A percentile compares a stretch with the other conserved stretches of the same genome.
These are phyloP conservation scores for Ceratitis capitata DNA, from an alignment of 1,140 invertebrate genomes.

Conservation along the genomic window DNA sequence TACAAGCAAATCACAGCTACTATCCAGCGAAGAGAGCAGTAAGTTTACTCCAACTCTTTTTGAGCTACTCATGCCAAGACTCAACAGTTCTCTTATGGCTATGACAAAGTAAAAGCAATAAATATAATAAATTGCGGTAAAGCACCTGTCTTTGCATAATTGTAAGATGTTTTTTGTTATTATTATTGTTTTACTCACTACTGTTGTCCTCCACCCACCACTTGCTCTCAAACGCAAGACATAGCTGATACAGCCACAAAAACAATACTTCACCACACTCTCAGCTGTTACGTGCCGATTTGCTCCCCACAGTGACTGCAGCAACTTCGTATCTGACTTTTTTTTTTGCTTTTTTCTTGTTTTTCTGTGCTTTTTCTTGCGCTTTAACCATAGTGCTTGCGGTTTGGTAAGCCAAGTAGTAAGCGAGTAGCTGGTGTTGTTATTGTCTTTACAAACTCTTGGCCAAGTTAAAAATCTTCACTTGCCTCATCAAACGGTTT, in stretches of 20 bases:
- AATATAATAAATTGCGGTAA: background rate
- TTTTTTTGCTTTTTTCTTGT: background rate
- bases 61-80: background rate
- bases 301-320: background rate
- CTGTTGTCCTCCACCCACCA: background rate
- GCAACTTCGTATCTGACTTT: background rate
- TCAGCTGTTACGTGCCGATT: background rate
- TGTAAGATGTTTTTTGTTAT: constrained; percentile 4
- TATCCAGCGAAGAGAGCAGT: background rate
- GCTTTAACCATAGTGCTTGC: background rate
- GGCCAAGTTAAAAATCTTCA: background rate
- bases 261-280: background rate
- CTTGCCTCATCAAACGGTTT: constrained; percentile 8
- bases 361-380: background rate
- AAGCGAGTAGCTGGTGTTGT: background rate
- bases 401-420: background rate
- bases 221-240: no score
- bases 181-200: no score
- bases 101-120: background rate
- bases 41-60: background rate
- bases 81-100: background rate
- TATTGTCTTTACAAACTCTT: constrained; percentile 25
- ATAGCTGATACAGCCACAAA: background rate
- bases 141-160: constrained; percentile 9
- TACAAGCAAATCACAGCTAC: background rate